Conservation (phyloP, 2,888 invertebrate species). For the Molanna angustata region DNA sequence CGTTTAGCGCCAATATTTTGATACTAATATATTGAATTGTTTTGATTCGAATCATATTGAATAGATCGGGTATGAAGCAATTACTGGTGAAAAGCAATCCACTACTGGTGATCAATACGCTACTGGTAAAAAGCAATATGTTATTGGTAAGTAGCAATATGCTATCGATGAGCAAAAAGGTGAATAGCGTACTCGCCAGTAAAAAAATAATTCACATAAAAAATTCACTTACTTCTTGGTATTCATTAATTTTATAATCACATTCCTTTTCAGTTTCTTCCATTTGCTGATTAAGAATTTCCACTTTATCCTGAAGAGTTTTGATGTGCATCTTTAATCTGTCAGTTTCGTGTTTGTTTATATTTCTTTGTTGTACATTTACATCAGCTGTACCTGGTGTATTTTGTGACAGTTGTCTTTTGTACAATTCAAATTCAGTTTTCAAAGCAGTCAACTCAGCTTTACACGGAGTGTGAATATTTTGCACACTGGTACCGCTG, state of each 20-base stretch:
- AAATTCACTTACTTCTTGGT: conserved; percentile 54
- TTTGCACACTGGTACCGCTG: conserved; percentile 41
- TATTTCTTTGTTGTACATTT: conserved; percentile 35
- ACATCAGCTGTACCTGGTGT: conserved; percentile 26
- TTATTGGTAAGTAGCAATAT: no score
- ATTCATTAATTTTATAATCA: conserved; percentile 56
- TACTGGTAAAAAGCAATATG: no score
- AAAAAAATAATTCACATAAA: no score
- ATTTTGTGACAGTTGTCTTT: conserved; percentile 41
- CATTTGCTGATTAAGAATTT: conserved; percentile 59
- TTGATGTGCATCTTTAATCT: conserved; percentile 60
- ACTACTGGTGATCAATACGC: no score
- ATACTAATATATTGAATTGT: no score
- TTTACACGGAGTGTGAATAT: conserved; percentile 57
- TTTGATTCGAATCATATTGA: no score
- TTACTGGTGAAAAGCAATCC: no score
- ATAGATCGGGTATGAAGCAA: no score
- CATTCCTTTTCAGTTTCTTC: conserved; percentile 64
- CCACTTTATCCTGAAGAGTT: conserved; percentile 65
- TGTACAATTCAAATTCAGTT: conserved; percentile 67
- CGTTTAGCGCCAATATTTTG: no score
- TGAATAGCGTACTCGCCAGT: no score
- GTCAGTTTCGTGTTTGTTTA: conserved; percentile 41
- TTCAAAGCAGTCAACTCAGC: conserved; percentile 63
- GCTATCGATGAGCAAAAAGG: no score